A percentile compares a stretch with the other conserved stretches of the same genome.
Conservation (phyloP, 2,888 invertebrate genomes). For the Rhaphigaster nebulosa region DNA sequence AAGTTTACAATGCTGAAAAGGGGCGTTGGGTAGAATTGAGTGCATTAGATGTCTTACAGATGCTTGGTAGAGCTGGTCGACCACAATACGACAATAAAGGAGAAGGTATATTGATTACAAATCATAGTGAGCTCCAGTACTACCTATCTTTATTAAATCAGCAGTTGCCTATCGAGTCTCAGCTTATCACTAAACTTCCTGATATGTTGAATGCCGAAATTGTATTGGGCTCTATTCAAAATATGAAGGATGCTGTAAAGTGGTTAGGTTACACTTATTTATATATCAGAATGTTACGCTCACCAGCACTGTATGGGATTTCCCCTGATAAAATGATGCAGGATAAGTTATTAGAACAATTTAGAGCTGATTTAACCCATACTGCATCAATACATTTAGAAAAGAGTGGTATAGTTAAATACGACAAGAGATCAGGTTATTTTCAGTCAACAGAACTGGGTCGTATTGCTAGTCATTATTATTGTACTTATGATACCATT, state of each 20-base stretch:
- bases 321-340: constrained; percentile 82
- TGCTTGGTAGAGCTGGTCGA: constrained; percentile 97
- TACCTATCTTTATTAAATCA: constrained; percentile 98
- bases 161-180: constrained; percentile 98
- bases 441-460: constrained; percentile 94
- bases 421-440: constrained; percentile 92
- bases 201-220: constrained; percentile 99
- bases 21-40: constrained; percentile 98
- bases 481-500: constrained; percentile 97
- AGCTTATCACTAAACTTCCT: constrained; percentile 91
- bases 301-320: constrained; percentile 92
- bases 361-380: constrained; percentile 94
- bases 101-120: constrained; percentile 96
- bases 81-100: constrained; percentile 99
- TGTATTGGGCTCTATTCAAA: constrained; percentile 94
- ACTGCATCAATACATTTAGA: constrained; percentile 93
- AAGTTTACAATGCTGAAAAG: constrained; percentile 98
- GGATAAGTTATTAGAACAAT: constrained; percentile 88
- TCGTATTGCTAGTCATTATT: constrained; percentile 97
- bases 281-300: constrained; percentile 93
- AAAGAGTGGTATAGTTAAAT: constrained; percentile 94
- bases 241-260: constrained; percentile 89
- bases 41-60: constrained; percentile 93
- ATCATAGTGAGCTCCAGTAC: constrained; percentile 98
- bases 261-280: constrained; percentile 98